Evolutionary conservation across 2,888 invertebrate species (phyloP).

Genomic region (Drosophila differens): DNA sequence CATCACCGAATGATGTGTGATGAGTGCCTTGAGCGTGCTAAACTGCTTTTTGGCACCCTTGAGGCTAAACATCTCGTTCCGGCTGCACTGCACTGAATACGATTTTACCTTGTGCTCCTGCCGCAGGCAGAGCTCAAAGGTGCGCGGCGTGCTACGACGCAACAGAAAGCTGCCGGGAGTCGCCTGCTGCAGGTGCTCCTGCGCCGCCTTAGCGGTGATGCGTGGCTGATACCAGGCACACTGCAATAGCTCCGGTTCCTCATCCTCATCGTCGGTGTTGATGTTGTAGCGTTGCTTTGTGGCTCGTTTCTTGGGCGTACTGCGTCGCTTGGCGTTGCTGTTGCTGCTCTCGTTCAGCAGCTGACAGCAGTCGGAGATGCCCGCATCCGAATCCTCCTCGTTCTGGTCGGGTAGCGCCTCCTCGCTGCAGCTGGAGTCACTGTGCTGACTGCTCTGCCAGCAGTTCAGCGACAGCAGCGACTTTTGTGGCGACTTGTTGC

Average conservation of each 20-base stretch:
- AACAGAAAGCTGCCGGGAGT: conserved; percentile 77
- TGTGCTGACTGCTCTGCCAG: conserved; percentile 74
- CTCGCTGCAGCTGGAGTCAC: conserved; percentile 66
- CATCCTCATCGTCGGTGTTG: conserved; percentile 63
- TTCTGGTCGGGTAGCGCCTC: conserved; percentile 23
- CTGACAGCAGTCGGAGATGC: conserved; percentile 83
- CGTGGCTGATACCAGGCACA: conserved; percentile 81
- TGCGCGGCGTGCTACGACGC: conserved; percentile 76
- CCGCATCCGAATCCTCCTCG: conserved; percentile 68
- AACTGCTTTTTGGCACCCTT: conserved; percentile 99
- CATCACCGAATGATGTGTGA: conserved; percentile 99
- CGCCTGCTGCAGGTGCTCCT: conserved; percentile 62
- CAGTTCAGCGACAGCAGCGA: conserved; percentile 76
- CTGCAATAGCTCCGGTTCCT: conserved; percentile 68
- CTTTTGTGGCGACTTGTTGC: conserved; percentile 71
- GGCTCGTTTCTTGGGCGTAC: conserved; percentile 48
- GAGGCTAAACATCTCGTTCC: conserved; percentile 75
- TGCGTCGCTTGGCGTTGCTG: conserved; percentile 45
- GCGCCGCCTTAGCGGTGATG: conserved; percentile 74
- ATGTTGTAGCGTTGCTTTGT: conserved; percentile 47
- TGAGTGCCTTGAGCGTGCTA: conserved; percentile 93
- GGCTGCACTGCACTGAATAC: conserved; percentile 68
- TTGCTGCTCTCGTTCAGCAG: conserved; percentile 64
- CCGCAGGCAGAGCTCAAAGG: conserved; percentile 75
- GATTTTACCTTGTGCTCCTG: conserved; percentile 77